Conservation (phyloP, 2,113 vertebrate genomes). For the Alligator mississippiensis region DNA sequence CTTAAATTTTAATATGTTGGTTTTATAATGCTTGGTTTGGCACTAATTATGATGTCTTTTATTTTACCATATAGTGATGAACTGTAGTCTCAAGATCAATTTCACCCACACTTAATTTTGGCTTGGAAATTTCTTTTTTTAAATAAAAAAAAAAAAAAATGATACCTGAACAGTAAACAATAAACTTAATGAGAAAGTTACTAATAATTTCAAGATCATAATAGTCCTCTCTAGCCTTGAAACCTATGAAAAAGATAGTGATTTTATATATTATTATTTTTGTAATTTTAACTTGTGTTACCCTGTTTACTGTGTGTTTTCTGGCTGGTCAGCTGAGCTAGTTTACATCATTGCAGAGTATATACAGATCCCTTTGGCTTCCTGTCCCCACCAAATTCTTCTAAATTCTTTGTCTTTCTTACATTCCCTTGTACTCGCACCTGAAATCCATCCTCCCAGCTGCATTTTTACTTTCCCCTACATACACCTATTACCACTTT, state of each 20-base stretch:
- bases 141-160: background rate
- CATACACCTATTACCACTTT: background rate
- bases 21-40: background rate
- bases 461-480: background rate
- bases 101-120: background rate
- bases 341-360: background rate
- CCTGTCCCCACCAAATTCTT: background rate
- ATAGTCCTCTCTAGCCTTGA: background rate
- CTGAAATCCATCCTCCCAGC: background rate
- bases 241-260: background rate
- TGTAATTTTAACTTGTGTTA: no score
- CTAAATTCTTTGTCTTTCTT: background rate
- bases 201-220: background rate
- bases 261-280: background rate
- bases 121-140: background rate
- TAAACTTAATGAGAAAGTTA: background rate
- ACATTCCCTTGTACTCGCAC: background rate
- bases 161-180: background rate
- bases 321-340: background rate
- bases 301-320: background rate
- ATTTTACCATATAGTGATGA: background rate
- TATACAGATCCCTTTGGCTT: background rate
- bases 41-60: background rate
- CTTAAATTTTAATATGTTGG: background rate
- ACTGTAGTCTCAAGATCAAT: background rate